Conservation (phyloP, 2,888 invertebrate species). For the Brachypalpus laphriformis region DNA sequence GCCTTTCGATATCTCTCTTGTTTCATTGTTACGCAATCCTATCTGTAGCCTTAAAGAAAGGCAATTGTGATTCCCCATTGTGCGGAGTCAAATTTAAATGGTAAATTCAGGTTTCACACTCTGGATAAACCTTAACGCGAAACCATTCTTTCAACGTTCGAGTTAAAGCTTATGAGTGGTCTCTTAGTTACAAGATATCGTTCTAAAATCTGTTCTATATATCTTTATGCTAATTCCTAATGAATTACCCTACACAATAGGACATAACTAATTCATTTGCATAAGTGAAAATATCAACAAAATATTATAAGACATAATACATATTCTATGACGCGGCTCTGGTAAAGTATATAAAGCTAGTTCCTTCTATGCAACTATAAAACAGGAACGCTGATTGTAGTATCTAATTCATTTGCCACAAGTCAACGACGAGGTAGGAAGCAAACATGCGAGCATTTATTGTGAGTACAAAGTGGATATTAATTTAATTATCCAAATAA, state of each 20-base stretch:
- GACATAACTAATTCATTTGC: slow-evolving; percentile 7
- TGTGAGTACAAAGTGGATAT: slow-evolving; percentile 46
- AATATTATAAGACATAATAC: slow-evolving; percentile 23
- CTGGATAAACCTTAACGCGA: no score
- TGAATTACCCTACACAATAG: not conserved
- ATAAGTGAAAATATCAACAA: slow-evolving; percentile 18
- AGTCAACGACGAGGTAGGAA: slow-evolving; percentile 46
- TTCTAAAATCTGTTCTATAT: not conserved
- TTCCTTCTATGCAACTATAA: slow-evolving; percentile 55
- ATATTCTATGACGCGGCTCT: slow-evolving; percentile 13
- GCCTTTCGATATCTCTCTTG: no score
- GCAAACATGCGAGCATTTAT: slow-evolving; percentile 61
- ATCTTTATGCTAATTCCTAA: not conserved
- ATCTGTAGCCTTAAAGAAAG: no score
- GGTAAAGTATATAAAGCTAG: slow-evolving; percentile 8
- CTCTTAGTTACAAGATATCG: no score
- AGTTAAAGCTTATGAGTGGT: no score
- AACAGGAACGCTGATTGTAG: slow-evolving; percentile 10
- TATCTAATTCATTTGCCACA: slow-evolving; percentile 30
- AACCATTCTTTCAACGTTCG: not conserved
- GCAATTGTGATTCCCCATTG: no score
- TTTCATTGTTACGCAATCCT: no score
- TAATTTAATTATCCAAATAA: not conserved
- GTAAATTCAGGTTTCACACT: no score
- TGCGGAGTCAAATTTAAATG: no score